Evolutionary conservation across 2,113 vertebrate species (phyloP).

Genomic region (Engraulis encrasicolus): DNA sequence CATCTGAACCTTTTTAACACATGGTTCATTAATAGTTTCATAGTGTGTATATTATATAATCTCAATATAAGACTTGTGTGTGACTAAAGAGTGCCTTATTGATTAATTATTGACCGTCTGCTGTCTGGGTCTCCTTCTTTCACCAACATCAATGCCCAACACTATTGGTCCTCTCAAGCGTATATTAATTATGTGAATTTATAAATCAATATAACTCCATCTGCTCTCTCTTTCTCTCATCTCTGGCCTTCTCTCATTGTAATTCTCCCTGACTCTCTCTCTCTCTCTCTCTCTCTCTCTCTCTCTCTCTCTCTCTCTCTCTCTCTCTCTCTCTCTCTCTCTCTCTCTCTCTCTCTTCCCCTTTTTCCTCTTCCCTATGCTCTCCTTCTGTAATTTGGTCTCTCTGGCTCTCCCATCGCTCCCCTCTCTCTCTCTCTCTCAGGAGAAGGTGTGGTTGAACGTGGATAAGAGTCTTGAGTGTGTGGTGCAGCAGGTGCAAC

Average conservation of each 20-base stretch:
- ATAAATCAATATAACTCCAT: too few relatives aligned
- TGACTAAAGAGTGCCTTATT: too few relatives aligned
- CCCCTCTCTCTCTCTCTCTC: conserved; percentile 43
- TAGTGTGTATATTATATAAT: too few relatives aligned
- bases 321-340: neutral
- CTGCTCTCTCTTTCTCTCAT: neutral
- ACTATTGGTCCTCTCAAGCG: too few relatives aligned
- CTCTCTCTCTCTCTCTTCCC: neutral
- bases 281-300: neutral
- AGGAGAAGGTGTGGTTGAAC: conserved; percentile 97
- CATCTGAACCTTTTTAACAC: too few relatives aligned
- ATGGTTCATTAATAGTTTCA: too few relatives aligned
- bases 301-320: too few relatives aligned
- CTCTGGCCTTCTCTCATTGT: neutral
- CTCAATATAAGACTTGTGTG: too few relatives aligned
- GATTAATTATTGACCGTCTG: too few relatives aligned
- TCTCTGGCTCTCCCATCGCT: neutral
- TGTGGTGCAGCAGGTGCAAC: conserved; percentile 92
- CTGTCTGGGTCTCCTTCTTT: too few relatives aligned
- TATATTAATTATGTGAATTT: too few relatives aligned
- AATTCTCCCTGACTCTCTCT: neutral
- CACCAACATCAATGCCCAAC: too few relatives aligned
- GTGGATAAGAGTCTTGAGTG: conserved; percentile 98
- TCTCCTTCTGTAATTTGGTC: neutral
- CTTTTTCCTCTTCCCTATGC: neutral